phyloP scores from a whole-genome alignment of 2,888 invertebrate species.

The Apoda limacodes region DNA sequence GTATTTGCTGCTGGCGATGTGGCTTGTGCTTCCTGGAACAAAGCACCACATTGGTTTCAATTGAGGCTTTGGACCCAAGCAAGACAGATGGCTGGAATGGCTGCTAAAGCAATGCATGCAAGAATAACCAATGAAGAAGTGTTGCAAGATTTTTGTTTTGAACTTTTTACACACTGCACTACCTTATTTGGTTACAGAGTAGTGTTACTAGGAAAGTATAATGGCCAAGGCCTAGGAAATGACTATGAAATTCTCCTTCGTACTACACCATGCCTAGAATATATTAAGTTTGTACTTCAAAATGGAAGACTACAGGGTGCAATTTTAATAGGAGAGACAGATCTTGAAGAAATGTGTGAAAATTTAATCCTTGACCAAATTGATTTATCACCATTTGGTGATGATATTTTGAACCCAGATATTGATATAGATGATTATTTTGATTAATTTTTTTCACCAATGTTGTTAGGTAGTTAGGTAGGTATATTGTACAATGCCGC shows the following conservation, averaged over 20 bases:
- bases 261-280: slow-evolving; percentile 83
- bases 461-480: too few species aligned
- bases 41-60: slow-evolving; percentile 89
- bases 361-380: slow-evolving; percentile 96
- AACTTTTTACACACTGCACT: slow-evolving; percentile 97
- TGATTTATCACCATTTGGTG: slow-evolving; percentile 88
- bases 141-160: slow-evolving; percentile 95
- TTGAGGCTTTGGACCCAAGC: slow-evolving; percentile 99
- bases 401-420: slow-evolving; percentile 93
- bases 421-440: slow-evolving; percentile 99
- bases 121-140: slow-evolving; percentile 71
- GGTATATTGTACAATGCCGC: too few species aligned
- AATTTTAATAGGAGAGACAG: slow-evolving; percentile 95
- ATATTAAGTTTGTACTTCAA: slow-evolving; percentile 89
- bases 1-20: slow-evolving; percentile 98
- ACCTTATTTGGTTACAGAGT: slow-evolving; percentile 95
- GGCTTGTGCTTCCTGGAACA: slow-evolving; percentile 84
- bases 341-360: slow-evolving; percentile 97
- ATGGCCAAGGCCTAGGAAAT: slow-evolving; percentile 87
- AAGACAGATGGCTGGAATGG: slow-evolving; percentile 95
- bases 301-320: slow-evolving; percentile 92
- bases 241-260: slow-evolving; percentile 88
- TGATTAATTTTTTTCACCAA: too few species aligned
- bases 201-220: slow-evolving; percentile 90
- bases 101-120: slow-evolving; percentile 89